phyloP scores from a whole-genome alignment of 2,888 invertebrate genomes.

The Polydrusus pterygomalis region DNA sequence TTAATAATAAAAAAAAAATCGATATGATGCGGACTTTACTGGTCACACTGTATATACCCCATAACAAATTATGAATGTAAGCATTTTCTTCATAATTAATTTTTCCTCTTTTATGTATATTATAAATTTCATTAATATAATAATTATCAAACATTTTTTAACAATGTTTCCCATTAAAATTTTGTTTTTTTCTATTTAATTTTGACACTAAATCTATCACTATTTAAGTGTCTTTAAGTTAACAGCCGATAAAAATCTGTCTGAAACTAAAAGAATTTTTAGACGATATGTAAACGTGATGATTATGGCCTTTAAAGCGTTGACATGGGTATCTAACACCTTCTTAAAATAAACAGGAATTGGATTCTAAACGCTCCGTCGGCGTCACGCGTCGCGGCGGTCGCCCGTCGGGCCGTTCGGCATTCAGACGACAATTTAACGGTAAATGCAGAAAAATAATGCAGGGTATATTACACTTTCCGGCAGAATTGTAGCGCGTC shows the following conservation, averaged over 20 bases:
- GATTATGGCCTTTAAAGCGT: constrained; percentile 24
- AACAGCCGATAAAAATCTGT: constrained; percentile 11
- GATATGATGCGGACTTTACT: too few relatives aligned
- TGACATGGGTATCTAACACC: constrained; percentile 28
- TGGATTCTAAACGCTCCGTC: constrained; percentile 18
- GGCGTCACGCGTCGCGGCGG: too few relatives aligned
- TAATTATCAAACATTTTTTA: too few relatives aligned
- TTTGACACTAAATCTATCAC: not conserved
- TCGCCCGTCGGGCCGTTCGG: not conserved
- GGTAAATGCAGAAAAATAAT: constrained; percentile 24
- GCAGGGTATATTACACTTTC: not conserved
- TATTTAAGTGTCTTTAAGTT: not conserved
- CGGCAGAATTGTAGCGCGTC: too few relatives aligned
- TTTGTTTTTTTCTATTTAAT: not conserved
- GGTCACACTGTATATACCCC: too few relatives aligned
- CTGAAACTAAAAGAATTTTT: not conserved
- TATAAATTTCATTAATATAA: too few relatives aligned
- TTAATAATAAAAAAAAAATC: too few relatives aligned
- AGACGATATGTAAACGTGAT: constrained; percentile 5
- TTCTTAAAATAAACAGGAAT: constrained; percentile 42
- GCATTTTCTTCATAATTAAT: too few relatives aligned
- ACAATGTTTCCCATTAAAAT: not conserved
- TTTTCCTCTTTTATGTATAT: too few relatives aligned
- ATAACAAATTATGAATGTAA: too few relatives aligned
- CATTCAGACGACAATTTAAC: constrained; percentile 16